Base-by-base conservation (phyloP, 2,888 invertebrate species). In the Lepeophtheirus nordmannii region DNA sequence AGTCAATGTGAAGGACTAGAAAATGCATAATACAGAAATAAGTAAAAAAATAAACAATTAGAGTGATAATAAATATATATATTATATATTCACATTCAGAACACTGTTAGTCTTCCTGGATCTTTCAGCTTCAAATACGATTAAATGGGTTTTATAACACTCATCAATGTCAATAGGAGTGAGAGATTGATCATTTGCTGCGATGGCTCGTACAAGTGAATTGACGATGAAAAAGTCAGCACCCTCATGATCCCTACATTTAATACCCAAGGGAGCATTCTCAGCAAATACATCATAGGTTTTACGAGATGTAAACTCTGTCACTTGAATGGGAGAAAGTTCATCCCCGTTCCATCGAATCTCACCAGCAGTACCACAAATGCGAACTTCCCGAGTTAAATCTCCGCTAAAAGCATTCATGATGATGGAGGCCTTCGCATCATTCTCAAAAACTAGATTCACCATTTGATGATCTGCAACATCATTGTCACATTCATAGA, bases 401-500 rank as follows among this genome's bases (percentile, higher is more conserved):
- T 75, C 71, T 68, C 75, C 72, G 5, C 76, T 75, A 69, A 75
- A 77, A 2, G 76, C 77, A 30, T 76, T 72, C 76, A 77, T 77
- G 7, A 74, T 72, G 57, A 78, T 72, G 8, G 73, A 71, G 9
- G 74, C 76, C 7, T 76, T 76, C 7, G 74, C 72, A 9, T 77
- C 77, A 68, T 72, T 73, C 64, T 74, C 74, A 71, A 75, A 77
- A 69, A 76, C 74, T 72, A 77, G 72, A 67, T 74, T 77, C 1
- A 76, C 76, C 11, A 75, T 74, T 73, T 76, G 71, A 67, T 77
- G 73, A 67, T 77, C 76, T 69, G 75, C 73, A 10, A 78, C 77
- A 71, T 78, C 76, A 70, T 78, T 77, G 69, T 77, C 75, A 68
- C 73, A 72, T 62, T 76, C 74, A 68, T 78, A 78, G 0, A 77